phyloP scores from a whole-genome alignment of 2,888 invertebrate genomes.

The Nasonovia ribisnigri region DNA sequence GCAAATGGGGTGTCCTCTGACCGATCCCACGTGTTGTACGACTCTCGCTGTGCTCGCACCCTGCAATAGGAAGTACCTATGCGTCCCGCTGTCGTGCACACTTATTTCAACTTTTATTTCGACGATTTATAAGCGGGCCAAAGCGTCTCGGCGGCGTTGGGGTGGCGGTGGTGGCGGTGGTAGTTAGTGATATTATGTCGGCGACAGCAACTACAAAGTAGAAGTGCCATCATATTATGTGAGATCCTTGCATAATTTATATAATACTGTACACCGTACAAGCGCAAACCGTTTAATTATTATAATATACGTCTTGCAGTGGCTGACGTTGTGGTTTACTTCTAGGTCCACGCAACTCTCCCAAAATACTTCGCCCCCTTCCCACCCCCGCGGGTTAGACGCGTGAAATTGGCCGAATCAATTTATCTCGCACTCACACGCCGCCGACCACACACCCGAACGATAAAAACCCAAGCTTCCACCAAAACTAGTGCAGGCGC shows the following conservation, averaged over 20 bases:
- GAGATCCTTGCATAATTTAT: neutral
- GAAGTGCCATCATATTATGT: neutral
- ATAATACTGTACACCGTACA: neutral
- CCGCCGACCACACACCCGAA: neutral
- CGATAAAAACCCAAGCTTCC: neutral
- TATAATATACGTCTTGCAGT: neutral
- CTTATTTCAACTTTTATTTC: neutral
- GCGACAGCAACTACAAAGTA: neutral
- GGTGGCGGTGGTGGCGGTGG: neutral
- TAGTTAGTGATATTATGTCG: neutral
- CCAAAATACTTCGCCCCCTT: neutral
- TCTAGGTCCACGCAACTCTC: neutral
- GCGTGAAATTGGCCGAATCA: neutral
- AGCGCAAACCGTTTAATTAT: neutral
- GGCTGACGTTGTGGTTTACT: neutral
- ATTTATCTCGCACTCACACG: neutral
- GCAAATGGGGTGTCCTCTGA: no score
- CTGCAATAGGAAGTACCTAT: neutral
- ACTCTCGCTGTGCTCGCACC: neutral
- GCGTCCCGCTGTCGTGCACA: neutral
- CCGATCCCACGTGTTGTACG: slow-evolving; percentile 40
- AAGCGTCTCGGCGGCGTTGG: neutral
- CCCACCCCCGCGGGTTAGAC: neutral
- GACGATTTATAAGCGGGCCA: neutral
- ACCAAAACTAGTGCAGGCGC: neutral